Evolutionary conservation across 2,113 vertebrate genomes (phyloP).

Genomic region (Ptilonorhynchus violaceus): DNA sequence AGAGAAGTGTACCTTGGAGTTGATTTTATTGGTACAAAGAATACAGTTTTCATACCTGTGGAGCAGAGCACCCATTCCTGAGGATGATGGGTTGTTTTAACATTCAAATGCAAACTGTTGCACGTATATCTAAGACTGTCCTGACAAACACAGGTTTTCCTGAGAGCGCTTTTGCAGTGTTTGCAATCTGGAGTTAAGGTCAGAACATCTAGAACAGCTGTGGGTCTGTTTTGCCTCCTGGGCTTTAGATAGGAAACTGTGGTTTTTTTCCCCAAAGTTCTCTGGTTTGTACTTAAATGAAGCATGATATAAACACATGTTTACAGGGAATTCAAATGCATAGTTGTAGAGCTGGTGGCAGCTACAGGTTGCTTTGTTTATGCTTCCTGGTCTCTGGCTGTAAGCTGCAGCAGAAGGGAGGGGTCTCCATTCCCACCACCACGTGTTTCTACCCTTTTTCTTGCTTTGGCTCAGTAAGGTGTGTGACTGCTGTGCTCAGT

Average conservation of each 20-base stretch:
- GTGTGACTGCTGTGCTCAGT: background rate
- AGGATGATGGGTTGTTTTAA: background rate
- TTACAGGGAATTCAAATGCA: background rate
- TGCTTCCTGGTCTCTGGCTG: background rate
- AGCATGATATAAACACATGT: background rate
- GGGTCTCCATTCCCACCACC: background rate
- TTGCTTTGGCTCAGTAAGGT: background rate
- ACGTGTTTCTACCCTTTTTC: background rate
- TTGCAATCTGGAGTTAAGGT: background rate
- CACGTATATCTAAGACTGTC: background rate
- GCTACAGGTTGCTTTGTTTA: background rate
- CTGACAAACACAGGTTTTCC: background rate
- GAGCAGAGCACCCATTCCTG: background rate
- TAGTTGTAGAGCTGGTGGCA: accelerated
- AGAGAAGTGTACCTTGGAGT: background rate
- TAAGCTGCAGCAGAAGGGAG: background rate
- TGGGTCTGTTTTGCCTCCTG: background rate
- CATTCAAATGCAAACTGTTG: background rate
- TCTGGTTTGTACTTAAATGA: background rate
- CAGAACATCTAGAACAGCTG: background rate
- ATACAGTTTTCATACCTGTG: background rate
- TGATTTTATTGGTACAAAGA: background rate
- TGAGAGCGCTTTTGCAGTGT: background rate
- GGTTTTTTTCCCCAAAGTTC: background rate
- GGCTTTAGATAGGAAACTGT: background rate